Percentiles rank a stretch among this genome's conserved stretches.
Conservation (phyloP, 2,888 invertebrate species). For the Coenonympha glycerion region DNA sequence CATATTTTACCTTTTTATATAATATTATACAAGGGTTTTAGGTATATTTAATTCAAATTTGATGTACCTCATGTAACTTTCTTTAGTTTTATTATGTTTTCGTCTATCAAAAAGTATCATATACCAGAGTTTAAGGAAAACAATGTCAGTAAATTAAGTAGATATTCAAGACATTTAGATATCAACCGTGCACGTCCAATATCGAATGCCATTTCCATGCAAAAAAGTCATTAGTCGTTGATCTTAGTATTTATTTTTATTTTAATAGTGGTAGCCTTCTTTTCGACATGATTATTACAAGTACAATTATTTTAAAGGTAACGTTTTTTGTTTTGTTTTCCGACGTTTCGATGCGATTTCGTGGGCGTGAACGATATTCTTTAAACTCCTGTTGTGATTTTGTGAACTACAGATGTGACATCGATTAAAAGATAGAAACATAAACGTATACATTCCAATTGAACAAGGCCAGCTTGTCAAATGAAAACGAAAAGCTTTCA, state of each 20-base stretch:
- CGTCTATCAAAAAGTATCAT: slow-evolving; percentile 16
- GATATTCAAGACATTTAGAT: too few relatives aligned
- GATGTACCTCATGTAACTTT: slow-evolving; percentile 61
- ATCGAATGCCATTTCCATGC: too few relatives aligned
- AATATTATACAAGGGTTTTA: slow-evolving; percentile 27
- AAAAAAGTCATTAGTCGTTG: too few relatives aligned
- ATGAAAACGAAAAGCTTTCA: slow-evolving; percentile 3
- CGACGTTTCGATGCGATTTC: neutral
- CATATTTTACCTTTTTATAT: slow-evolving; percentile 44
- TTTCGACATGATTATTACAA: too few relatives aligned
- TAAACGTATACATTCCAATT: slow-evolving; percentile 3
- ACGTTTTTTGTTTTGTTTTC: too few relatives aligned
- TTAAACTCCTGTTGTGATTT: neutral
- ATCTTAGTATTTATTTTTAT: too few relatives aligned
- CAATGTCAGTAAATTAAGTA: too few relatives aligned
- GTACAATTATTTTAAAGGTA: too few relatives aligned
- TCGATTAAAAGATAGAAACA: neutral
- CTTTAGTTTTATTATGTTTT: slow-evolving; percentile 49
- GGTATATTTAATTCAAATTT: slow-evolving; percentile 47
- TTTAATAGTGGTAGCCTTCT: too few relatives aligned
- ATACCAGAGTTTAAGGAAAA: too few relatives aligned
- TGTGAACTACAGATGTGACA: neutral
- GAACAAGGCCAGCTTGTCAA: slow-evolving; percentile 13
- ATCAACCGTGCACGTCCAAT: too few relatives aligned
- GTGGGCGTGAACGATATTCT: neutral